Evolutionary conservation across 2,113 vertebrate species (phyloP).

Genomic region (Podiceps cristatus): DNA sequence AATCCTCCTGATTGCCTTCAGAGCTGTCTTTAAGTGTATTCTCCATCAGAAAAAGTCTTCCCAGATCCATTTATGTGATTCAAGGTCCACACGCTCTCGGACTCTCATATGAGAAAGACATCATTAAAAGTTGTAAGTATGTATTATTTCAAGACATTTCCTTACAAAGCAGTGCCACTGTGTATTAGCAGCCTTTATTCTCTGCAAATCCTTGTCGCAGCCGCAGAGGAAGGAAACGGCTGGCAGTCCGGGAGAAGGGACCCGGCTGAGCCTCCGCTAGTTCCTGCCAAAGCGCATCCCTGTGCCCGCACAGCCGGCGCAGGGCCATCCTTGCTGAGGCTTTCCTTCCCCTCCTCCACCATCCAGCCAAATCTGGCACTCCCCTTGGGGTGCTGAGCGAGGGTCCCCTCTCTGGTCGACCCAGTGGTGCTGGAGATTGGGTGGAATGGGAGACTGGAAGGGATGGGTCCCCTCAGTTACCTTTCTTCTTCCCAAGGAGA

Average conservation of each 20-base stretch:
- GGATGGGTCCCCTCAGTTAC: not conserved
- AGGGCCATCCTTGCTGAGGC: not conserved
- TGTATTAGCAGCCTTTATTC: not conserved
- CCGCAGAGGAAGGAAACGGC: not conserved
- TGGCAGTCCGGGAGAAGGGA: not conserved
- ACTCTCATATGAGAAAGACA: not conserved
- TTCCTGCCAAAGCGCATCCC: not conserved
- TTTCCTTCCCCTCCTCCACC: not conserved
- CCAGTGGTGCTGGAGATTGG: fast-evolving
- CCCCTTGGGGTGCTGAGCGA: fast-evolving
- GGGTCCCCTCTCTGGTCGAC: not conserved
- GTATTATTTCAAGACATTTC: conserved; percentile 1
- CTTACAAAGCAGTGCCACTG: not conserved
- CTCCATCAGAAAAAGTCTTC: not conserved
- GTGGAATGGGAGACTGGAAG: not conserved
- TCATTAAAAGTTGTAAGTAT: not conserved
- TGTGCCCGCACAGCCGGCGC: fast-evolving
- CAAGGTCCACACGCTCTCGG: not conserved
- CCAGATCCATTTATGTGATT: not conserved
- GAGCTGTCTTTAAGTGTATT: not conserved
- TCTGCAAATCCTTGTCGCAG: not conserved
- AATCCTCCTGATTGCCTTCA: not conserved
- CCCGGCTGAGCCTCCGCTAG: not conserved
- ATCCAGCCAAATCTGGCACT: not conserved
- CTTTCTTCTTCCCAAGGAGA: not conserved